These are phyloP conservation scores for Dermolepida albohirtum DNA, from an alignment of 2,888 invertebrate species.

Conservation along the genomic window DNA sequence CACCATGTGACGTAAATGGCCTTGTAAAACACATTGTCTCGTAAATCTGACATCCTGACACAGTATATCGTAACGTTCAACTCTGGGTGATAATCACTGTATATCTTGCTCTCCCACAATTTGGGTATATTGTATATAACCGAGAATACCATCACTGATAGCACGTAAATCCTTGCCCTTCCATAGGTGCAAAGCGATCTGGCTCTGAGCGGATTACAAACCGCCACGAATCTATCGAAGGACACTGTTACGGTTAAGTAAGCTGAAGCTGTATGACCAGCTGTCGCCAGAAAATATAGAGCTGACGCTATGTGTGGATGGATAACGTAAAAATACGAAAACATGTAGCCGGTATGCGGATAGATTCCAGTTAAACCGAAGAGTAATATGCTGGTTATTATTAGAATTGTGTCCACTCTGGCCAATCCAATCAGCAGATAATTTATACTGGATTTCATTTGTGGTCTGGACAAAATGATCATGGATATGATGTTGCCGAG, in stretches of 20 bases:
- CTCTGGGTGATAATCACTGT: constrained; percentile 62
- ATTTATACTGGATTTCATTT: constrained; percentile 97
- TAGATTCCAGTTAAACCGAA: constrained; percentile 90
- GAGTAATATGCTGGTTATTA: constrained; percentile 85
- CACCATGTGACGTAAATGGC: constrained; percentile 93
- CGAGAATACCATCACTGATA: constrained; percentile 83
- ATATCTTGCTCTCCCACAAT: constrained; percentile 75
- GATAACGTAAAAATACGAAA: constrained; percentile 81
- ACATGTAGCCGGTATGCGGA: constrained; percentile 82
- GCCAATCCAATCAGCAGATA: constrained; percentile 94
- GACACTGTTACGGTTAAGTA: constrained; percentile 93
- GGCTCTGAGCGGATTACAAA: constrained; percentile 90
- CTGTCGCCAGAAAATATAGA: constrained; percentile 86
- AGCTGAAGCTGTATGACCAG: constrained; percentile 93
- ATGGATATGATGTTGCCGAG: constrained; percentile 92
- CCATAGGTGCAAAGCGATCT: constrained; percentile 92
- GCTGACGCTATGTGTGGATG: constrained; percentile 85
- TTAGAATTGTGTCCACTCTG: constrained; percentile 91
- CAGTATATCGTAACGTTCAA: constrained; percentile 76
- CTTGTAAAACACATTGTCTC: constrained; percentile 80
- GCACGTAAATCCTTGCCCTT: constrained; percentile 85
- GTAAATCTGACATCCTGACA: constrained; percentile 75
- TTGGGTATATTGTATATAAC: constrained; percentile 87
- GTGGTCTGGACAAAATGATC: constrained; percentile 89
- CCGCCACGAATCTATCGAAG: constrained; percentile 93